phyloP scores from a whole-genome alignment of 2,113 vertebrate genomes.

The Calyptommatus sinebrachiatus region DNA sequence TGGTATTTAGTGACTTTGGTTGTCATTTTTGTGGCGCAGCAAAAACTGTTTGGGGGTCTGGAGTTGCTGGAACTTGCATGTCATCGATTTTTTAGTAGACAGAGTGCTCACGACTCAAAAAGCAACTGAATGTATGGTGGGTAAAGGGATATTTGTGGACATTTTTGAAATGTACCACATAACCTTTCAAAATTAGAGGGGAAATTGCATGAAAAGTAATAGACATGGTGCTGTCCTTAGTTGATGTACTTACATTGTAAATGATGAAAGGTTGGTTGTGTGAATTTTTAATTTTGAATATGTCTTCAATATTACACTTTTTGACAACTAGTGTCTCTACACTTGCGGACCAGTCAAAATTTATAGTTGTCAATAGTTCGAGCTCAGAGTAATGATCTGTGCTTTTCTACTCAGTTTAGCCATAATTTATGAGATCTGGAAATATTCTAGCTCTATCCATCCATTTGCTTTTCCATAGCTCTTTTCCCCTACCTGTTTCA shows the following conservation, averaged over 20 bases:
- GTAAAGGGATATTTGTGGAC: not conserved
- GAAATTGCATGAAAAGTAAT: slow-evolving; percentile 70
- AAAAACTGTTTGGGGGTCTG: slow-evolving; percentile 85
- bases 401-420: not conserved
- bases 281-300: slow-evolving; percentile 69
- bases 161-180: slow-evolving; percentile 37
- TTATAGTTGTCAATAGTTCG: slow-evolving; percentile 15
- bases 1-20: slow-evolving; percentile 80
- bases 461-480: slow-evolving; percentile 9
- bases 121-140: slow-evolving; percentile 54
- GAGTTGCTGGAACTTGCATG: slow-evolving; percentile 90
- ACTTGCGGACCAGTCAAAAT: slow-evolving; percentile 58
- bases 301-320: slow-evolving; percentile 57
- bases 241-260: slow-evolving; percentile 66
- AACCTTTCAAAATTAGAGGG: slow-evolving; percentile 53
- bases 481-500: slow-evolving; percentile 27
- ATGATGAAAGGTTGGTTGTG: slow-evolving; percentile 48
- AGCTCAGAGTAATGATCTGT: slow-evolving; percentile 23
- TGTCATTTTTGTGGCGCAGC: slow-evolving; percentile 78
- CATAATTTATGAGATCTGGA: not conserved
- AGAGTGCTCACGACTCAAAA: slow-evolving; percentile 60
- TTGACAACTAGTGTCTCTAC: slow-evolving; percentile 56
- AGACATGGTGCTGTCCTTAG: slow-evolving; percentile 51
- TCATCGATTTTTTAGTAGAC: slow-evolving; percentile 75
- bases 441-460: slow-evolving; percentile 3